Evolutionary conservation across 2,113 vertebrate species (phyloP).

Genomic region (Tylochromis polylepis): DNA sequence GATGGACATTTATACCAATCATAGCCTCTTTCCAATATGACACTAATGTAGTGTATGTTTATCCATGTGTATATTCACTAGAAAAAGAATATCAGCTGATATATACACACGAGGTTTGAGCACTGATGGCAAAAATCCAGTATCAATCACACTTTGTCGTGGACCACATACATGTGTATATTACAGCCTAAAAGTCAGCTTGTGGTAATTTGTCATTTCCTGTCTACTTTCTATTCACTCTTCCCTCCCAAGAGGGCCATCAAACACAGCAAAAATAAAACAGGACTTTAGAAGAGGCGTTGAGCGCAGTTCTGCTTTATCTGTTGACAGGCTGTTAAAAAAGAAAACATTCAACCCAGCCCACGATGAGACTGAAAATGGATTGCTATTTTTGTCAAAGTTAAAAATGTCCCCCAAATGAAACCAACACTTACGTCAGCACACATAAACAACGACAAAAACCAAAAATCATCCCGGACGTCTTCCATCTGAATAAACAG

Average conservation of each 20-base stretch:
- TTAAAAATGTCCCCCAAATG: not conserved
- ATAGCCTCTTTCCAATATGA: not conserved
- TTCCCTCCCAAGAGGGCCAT: not conserved
- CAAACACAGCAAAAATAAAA: not conserved
- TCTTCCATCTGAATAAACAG: not conserved
- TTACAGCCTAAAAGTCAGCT: not conserved
- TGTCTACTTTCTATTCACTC: not conserved
- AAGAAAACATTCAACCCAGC: not conserved
- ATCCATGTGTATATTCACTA: not conserved
- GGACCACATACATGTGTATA: not conserved
- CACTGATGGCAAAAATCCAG: not conserved
- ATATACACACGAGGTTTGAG: not conserved
- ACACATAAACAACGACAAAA: not conserved
- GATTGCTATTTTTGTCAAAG: constrained; percentile 27
- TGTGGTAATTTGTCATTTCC: not conserved
- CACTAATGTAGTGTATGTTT: not conserved
- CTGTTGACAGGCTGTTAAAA: not conserved
- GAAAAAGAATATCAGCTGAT: not conserved
- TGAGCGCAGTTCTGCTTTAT: not conserved
- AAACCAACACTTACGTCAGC: not conserved
- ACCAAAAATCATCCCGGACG: not conserved
- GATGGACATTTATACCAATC: too few relatives aligned
- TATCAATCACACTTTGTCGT: not conserved
- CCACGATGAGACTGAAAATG: not conserved
- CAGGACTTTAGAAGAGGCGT: not conserved